Percentiles rank a stretch among this genome's conserved stretches.
phyloP scores from a whole-genome alignment of 2,888 invertebrate genomes.

The Drosophila antonietae region DNA sequence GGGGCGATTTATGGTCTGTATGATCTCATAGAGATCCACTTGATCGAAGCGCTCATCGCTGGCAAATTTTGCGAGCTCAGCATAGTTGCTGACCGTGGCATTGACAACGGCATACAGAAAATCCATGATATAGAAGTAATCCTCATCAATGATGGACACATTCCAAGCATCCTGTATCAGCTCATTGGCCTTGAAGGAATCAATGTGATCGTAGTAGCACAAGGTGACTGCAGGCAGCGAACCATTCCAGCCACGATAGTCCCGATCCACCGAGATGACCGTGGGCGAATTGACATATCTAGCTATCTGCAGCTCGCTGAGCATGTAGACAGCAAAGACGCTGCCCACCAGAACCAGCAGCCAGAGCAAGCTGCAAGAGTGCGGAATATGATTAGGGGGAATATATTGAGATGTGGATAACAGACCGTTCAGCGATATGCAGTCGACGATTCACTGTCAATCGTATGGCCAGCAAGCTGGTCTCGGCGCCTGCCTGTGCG shows the following conservation, averaged over 20 bases:
- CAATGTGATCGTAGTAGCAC: conserved; percentile 83
- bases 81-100: conserved; percentile 84
- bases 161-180: conserved; percentile 84
- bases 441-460: conserved; percentile 69
- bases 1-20: conserved; percentile 70
- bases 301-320: conserved; percentile 73
- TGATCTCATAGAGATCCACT: conserved; percentile 84
- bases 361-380: conserved; percentile 72
- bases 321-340: conserved; percentile 63
- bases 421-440: conserved; percentile 73
- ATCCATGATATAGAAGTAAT: conserved; percentile 85
- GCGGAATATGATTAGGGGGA: background rate
- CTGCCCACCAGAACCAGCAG: conserved; percentile 63
- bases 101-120: conserved; percentile 85
- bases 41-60: conserved; percentile 84
- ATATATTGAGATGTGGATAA: background rate
- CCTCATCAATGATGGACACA: conserved; percentile 82
- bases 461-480: conserved; percentile 74
- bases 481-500: conserved; percentile 71
- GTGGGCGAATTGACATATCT: conserved; percentile 81
- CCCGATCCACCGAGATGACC: conserved; percentile 83
- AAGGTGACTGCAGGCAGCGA: conserved; percentile 82
- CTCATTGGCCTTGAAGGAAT: conserved; percentile 79
- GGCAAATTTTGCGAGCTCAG: conserved; percentile 83
- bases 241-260: conserved; percentile 83